Conservation (phyloP, 2,888 invertebrate genomes). For the Malthinus seriepunctatus region DNA sequence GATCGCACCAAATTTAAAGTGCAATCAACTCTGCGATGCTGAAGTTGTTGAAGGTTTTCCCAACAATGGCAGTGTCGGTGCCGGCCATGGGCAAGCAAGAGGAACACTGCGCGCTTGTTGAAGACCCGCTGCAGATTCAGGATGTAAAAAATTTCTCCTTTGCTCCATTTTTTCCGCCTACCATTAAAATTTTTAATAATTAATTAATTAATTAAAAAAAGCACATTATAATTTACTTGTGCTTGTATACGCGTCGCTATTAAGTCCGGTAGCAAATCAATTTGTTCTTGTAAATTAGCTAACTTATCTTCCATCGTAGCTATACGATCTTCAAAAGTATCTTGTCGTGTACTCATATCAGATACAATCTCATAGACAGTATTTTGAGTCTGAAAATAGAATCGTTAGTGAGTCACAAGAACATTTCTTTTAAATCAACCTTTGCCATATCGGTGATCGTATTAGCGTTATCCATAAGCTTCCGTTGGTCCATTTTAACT, state of each 20-base stretch:
- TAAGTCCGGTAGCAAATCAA: conserved; percentile 83
- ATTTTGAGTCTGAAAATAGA: conserved; percentile 84
- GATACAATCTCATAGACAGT: conserved; percentile 98
- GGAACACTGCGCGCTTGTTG: conserved; percentile 56
- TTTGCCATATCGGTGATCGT: conserved; percentile 99
- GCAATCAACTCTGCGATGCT: conserved; percentile 50
- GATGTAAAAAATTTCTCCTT: conserved; percentile 83
- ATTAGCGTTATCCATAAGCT: conserved; percentile 98
- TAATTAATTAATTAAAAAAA: no score
- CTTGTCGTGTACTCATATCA: conserved; percentile 94
- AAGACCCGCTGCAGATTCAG: conserved; percentile 76
- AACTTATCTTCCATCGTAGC: conserved; percentile 92
- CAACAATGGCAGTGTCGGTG: conserved; percentile 72
- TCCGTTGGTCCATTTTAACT: conserved; percentile 99
- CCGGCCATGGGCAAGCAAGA: conserved; percentile 78
- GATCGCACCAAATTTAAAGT: conserved; percentile 8
- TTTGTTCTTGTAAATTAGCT: conserved; percentile 81
- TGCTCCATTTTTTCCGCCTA: conserved; percentile 84
- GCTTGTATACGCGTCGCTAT: conserved; percentile 62
- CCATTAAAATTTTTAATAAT: conserved; percentile 24
- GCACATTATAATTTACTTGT: conserved; percentile 52
- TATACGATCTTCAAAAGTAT: conserved; percentile 90
- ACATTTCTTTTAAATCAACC: conserved; percentile 60
- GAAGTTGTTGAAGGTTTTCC: conserved; percentile 37
- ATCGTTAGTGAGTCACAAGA: background rate